Percentiles rank a stretch among this genome's conserved stretches.
Evolutionary conservation across 2,113 vertebrate genomes (phyloP).

Genomic region (Nanorana parkeri): DNA sequence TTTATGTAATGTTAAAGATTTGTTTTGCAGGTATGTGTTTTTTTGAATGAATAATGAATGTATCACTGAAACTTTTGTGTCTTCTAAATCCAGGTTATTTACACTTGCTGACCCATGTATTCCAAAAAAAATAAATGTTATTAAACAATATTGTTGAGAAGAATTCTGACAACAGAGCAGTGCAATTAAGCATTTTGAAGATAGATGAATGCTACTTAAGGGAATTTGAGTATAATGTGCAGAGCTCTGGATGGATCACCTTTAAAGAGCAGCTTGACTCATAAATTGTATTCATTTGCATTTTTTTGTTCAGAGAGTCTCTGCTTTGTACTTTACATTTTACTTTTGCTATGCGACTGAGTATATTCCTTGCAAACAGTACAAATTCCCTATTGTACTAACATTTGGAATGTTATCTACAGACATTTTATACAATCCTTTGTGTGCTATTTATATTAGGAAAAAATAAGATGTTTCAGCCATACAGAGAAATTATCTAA

Average conservation of each 20-base stretch:
- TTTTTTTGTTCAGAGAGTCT: conserved; percentile 49
- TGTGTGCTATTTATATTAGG: conserved; percentile 64
- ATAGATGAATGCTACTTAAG: conserved; percentile 56
- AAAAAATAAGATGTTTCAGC: conserved; percentile 56
- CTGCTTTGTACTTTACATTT: conserved; percentile 60
- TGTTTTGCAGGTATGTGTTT: too few species aligned
- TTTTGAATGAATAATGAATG: too few species aligned
- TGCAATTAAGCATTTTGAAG: conserved; percentile 59
- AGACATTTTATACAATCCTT: conserved; percentile 67
- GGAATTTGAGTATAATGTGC: conserved; percentile 55
- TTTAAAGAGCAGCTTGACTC: conserved; percentile 63
- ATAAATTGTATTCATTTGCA: conserved; percentile 63
- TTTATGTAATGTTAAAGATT: too few species aligned
- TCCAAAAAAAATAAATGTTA: conserved; percentile 55
- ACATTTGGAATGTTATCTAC: conserved; percentile 68
- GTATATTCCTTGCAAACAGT: conserved; percentile 63
- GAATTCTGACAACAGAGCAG: conserved; percentile 60
- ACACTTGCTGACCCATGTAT: conserved; percentile 62
- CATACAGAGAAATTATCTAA: conserved; percentile 63
- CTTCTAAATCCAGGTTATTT: conserved; percentile 22
- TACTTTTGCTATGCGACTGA: conserved; percentile 58
- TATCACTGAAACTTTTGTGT: too few species aligned
- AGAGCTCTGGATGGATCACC: conserved; percentile 58
- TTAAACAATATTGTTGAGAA: conserved; percentile 53
- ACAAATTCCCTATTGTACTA: conserved; percentile 66